Evolutionary conservation across 2,797 vertebrate species (phyloP).

Genomic region (Gallirallus australis): DNA sequence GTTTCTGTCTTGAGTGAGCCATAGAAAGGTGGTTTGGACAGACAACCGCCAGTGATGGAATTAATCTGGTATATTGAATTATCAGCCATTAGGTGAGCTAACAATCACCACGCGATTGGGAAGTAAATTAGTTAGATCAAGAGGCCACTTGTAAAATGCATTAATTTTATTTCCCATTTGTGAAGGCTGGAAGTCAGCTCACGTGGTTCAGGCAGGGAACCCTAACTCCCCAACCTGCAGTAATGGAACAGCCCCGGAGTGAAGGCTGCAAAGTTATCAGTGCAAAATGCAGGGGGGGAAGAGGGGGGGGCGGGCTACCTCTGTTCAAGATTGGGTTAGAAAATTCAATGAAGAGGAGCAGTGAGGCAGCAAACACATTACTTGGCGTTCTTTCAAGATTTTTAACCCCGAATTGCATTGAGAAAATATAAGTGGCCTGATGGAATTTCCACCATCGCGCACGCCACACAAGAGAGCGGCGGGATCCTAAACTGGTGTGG

Average conservation of each 20-base stretch:
- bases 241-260: background rate
- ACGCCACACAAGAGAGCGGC: background rate
- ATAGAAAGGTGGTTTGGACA: background rate
- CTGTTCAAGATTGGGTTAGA: background rate
- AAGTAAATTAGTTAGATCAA: conserved; percentile 39
- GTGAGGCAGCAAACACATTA: background rate
- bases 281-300: background rate
- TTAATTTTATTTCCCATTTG: conserved; percentile 37
- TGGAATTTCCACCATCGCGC: background rate
- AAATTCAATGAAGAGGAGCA: background rate
- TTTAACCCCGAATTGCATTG: background rate
- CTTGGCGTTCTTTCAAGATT: background rate
- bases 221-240: background rate
- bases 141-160: conserved; percentile 26
- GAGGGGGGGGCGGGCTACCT: background rate
- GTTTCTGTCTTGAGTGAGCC: background rate
- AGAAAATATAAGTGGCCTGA: background rate
- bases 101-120: background rate
- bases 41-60: background rate
- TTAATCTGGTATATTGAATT: background rate
- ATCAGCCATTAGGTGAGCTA: background rate
- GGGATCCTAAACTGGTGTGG: background rate
- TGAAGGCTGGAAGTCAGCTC: background rate
- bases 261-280: background rate
- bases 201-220: background rate